phyloP scores from a whole-genome alignment of 1,140 invertebrate species.

The Apis cerana region DNA sequence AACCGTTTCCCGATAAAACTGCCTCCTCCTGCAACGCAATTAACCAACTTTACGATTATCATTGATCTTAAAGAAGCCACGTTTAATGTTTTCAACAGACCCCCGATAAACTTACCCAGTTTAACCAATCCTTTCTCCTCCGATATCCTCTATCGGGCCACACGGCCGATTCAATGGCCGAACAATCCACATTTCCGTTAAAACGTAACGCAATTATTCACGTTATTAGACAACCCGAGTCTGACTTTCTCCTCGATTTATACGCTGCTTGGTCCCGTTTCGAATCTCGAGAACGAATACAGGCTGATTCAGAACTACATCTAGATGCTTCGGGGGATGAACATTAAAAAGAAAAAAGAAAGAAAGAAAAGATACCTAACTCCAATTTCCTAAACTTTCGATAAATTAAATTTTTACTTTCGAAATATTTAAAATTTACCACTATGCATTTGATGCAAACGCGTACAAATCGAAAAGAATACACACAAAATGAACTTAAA shows the following conservation, averaged over 20 bases:
- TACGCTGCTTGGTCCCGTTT: neutral
- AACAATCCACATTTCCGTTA: slow-evolving; percentile 13
- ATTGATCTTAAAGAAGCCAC: slow-evolving; percentile 1
- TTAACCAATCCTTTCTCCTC: neutral
- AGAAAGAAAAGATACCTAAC: too few relatives aligned
- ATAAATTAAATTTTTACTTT: too few relatives aligned
- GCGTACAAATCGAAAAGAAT: too few relatives aligned
- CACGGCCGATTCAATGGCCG: neutral
- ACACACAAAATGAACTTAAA: too few relatives aligned
- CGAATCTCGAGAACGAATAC: neutral
- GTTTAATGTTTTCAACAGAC: neutral
- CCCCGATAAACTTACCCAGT: neutral
- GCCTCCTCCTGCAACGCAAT: neutral
- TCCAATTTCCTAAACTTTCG: too few relatives aligned
- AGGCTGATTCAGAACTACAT: too few relatives aligned
- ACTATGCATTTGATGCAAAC: too few relatives aligned
- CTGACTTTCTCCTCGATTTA: slow-evolving; percentile 25
- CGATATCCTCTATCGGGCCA: neutral
- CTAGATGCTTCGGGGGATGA: too few relatives aligned
- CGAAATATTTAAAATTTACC: too few relatives aligned
- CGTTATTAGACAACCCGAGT: slow-evolving; percentile 2
- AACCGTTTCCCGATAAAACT: neutral
- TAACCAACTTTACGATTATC: slow-evolving; percentile 3
- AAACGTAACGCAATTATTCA: slow-evolving; percentile 24
- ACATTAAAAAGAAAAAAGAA: too few relatives aligned